Base-by-base conservation (phyloP, 2,113 vertebrate genomes). In the Hystrix cristata region DNA sequence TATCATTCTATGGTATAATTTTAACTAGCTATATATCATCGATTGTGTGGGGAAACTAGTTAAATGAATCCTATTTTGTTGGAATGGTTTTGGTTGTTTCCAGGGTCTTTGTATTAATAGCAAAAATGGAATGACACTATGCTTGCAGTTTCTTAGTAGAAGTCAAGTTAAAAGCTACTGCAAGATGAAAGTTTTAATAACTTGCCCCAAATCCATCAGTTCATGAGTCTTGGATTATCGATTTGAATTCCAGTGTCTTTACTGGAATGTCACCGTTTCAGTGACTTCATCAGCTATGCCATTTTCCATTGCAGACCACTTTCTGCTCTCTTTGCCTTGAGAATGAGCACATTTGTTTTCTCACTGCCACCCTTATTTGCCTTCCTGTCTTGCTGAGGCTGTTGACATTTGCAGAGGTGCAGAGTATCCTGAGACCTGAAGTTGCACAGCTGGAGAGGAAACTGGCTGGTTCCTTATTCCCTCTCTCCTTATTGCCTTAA, bases 401-500 rank as follows among this genome's bases (percentile, higher is more conserved):
- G 65, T 83, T 86, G 87, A 90, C 78, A 23, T 95, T 60, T 79
- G 69, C 29, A 16, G 46, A 92, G 95, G 23, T 60, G 38, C 21
- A 31, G 10, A 12, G 16, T n/a, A 67, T 93, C 55, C 92, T 69
- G 27, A 67, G 92, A 89, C 57, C 67, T 48, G 83, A 86, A 62
- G 83, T 34, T 76, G 1, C 57, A 31, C 91, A 96, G 85, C 96
- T 93, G 92, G 82, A 91, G 59, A 89, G 74, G 69, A 89, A 91
- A 43, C 38, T 12, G 38, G n/a, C 85, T 69, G 21, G 34, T 60
- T 46, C 25, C 64, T 51, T 48, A 5, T 31, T 43, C 5, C 8
- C 14, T 21, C 10, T 43, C 65, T 48, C 51, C 76, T 76, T 34
- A 76, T 31, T 82, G 82, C n/a, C 72, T 94, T 93, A 92, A 89